phyloP scores from a whole-genome alignment of 2,113 vertebrate genomes.

The Pantherophis guttatus region DNA sequence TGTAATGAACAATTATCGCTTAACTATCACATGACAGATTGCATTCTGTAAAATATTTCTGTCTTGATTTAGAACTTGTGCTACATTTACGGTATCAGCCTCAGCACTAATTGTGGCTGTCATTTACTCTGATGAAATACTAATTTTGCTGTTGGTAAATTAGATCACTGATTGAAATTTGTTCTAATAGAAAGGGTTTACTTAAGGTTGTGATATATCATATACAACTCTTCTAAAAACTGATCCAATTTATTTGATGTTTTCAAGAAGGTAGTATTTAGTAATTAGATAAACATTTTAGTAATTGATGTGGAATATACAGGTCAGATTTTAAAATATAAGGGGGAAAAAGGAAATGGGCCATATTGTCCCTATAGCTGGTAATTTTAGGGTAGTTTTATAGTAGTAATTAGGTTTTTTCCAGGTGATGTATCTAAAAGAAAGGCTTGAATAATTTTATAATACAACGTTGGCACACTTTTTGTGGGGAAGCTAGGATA shows the following conservation, averaged over 20 bases:
- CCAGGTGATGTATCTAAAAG: conserved; percentile 39
- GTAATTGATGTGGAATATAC: conserved; percentile 29
- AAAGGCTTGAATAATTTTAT: conserved; percentile 39
- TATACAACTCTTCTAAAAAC: neutral
- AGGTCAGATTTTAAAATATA: conserved; percentile 55
- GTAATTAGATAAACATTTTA: neutral
- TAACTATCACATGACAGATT: conserved; percentile 23
- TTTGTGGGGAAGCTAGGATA: neutral
- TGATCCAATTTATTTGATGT: neutral
- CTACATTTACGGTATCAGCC: neutral
- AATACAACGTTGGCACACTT: neutral
- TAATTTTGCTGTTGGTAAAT: conserved; percentile 17
- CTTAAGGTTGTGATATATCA: neutral
- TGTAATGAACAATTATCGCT: conserved; percentile 12
- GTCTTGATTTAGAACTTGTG: conserved; percentile 8
- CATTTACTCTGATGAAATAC: conserved; percentile 23
- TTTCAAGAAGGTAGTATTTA: neutral
- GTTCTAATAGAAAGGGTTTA: conserved; percentile 28
- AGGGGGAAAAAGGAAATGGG: conserved; percentile 68
- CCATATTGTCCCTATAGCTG: conserved; percentile 68
- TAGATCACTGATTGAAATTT: conserved; percentile 41
- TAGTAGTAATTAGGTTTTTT: conserved; percentile 42
- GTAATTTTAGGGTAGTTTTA: conserved; percentile 72
- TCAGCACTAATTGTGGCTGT: neutral
- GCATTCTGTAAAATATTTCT: neutral